phyloP scores from a whole-genome alignment of 1,140 invertebrate species.

The Lepidurus arcticus region DNA sequence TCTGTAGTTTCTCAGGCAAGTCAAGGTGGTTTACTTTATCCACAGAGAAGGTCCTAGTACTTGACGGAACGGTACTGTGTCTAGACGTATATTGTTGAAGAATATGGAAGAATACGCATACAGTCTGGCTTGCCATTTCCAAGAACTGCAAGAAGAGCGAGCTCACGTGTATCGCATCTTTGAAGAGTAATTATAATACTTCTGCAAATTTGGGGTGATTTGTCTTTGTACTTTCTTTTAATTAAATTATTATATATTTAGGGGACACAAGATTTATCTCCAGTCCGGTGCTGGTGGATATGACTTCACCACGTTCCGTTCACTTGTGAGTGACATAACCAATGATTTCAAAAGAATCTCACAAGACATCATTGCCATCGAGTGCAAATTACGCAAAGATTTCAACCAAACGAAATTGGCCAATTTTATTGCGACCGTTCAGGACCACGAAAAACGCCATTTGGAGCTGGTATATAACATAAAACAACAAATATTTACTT shows the following conservation, averaged over 20 bases:
- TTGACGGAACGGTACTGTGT: background rate
- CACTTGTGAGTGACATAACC: slow-evolving; percentile 32
- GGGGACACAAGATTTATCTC: slow-evolving; percentile 35
- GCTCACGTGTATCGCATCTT: slow-evolving; percentile 31
- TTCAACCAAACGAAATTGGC: slow-evolving; percentile 26
- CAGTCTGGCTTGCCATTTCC: slow-evolving; percentile 23
- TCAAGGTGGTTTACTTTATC: background rate
- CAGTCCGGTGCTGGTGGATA: slow-evolving; percentile 28
- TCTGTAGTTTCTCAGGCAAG: background rate
- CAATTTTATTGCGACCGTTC: slow-evolving; percentile 23
- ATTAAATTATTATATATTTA: slow-evolving; percentile 2
- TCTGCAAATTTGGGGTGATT: too few species aligned
- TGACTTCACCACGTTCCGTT: slow-evolving; percentile 33
- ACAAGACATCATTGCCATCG: slow-evolving; percentile 34
- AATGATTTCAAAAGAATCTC: slow-evolving; percentile 35
- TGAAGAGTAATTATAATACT: slow-evolving; percentile 25
- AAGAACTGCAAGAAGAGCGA: slow-evolving; percentile 33
- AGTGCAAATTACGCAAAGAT: slow-evolving; percentile 29
- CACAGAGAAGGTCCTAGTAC: background rate
- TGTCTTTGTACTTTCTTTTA: background rate
- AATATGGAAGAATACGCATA: slow-evolving; percentile 15
- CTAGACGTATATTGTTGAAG: background rate
- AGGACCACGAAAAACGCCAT: slow-evolving; percentile 32
- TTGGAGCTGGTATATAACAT: slow-evolving; percentile 31
- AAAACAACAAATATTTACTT: background rate